Base-by-base conservation (phyloP, 2,113 vertebrate genomes). In the Pygoscelis antarcticus region DNA sequence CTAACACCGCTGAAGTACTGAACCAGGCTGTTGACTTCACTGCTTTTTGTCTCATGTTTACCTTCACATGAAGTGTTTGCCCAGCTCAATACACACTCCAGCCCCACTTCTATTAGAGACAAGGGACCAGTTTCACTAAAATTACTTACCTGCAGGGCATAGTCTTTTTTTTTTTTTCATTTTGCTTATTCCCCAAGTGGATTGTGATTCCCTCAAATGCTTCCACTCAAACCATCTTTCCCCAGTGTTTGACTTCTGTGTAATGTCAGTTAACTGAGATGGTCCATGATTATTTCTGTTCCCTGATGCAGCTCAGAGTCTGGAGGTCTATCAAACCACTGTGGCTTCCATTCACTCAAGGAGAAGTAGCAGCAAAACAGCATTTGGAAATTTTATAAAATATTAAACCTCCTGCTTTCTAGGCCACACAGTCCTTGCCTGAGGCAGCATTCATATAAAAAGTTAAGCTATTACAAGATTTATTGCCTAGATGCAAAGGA, bases 401-500 rank as follows among this genome's bases (percentile, higher is more conserved):
- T 97, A 97, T 98, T 97, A 97, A 97, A 94, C 23, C 69, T 96
- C 81, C 80, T 95, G 66, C 94, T 97, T 98, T 97, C 97, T 96
- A 96, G 97, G 94, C 96, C 96, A 96, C 92, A 89, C 77, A 96
- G 93, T 96, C 96, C 91, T 97, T 96, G 96, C 97, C 97, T 91
- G 88, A 96, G 97, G 96, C 97, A 94, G 89, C 80, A 65, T 96
- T 93, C 97, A 90, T 93, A 95, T 96, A 95, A 97, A 95, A 97
- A 97, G 87, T 97, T 96, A 93, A 97, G 91, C 96, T 97, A 95
- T 93, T 95, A 96, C 92, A 96, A 97, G 94, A 97, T 98, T 96
- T 96, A 97, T 97, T 96, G 95, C 91, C 82, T 97, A 81, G 66
- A 91, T 90, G 93, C 90, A 96, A 96, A 96, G 72, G 18, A 96